Evolutionary conservation across 2,888 invertebrate species (phyloP).

Genomic region (Scaeva pyrastri): DNA sequence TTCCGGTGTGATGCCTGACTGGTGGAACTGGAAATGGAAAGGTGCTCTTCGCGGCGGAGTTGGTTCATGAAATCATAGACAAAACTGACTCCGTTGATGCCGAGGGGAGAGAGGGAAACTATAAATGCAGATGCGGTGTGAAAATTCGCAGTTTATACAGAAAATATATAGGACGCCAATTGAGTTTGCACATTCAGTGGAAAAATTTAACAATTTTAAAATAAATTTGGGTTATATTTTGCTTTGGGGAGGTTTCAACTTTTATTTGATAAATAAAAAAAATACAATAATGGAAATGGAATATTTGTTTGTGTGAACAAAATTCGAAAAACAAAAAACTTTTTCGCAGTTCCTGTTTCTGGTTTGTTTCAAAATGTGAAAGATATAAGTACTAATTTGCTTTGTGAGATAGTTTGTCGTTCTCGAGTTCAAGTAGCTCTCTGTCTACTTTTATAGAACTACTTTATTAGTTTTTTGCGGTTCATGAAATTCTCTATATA

Average conservation of each 20-base stretch:
- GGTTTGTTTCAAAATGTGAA: too few species aligned
- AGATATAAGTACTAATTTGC: too few species aligned
- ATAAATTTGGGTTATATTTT: conserved; percentile 1
- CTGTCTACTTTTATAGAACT: too few species aligned
- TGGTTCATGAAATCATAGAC: neutral
- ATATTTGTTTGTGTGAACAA: too few species aligned
- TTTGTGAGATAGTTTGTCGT: too few species aligned
- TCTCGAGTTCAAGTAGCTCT: too few species aligned
- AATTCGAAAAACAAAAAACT: too few species aligned
- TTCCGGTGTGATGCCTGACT: neutral
- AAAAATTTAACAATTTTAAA: neutral
- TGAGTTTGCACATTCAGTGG: conserved; percentile 6
- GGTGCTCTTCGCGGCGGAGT: neutral
- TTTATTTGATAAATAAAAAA: neutral
- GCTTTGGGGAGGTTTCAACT: neutral
- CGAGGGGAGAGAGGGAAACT: neutral
- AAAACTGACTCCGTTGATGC: conserved; percentile 31
- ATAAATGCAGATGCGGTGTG: conserved; percentile 6
- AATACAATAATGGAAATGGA: too few species aligned
- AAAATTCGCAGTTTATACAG: neutral
- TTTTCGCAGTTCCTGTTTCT: too few species aligned
- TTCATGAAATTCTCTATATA: too few species aligned
- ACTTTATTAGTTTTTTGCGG: too few species aligned
- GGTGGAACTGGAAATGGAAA: neutral
- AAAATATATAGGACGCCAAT: conserved; percentile 10